Base-by-base conservation (phyloP, 2,888 invertebrate genomes). In the Troides helena region DNA sequence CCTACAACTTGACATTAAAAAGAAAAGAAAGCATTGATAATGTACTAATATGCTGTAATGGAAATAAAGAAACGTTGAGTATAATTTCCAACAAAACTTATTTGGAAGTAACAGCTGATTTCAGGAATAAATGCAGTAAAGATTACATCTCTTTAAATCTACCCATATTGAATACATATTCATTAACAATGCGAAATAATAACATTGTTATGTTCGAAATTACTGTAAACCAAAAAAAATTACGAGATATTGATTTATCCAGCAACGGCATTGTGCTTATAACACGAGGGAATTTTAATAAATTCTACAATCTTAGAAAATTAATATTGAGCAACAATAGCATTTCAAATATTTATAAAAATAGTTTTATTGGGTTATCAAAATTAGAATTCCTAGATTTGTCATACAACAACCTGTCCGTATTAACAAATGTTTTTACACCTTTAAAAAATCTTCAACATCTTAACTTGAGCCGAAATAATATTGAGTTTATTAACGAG, bases 391-490 rank as follows among this genome's bases (percentile, higher is more conserved):
- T 93, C 65, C 88, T 97, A 77, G 95, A 96, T 80, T 85, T 97
- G 67, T 95, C 96, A 59, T 93, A 94, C 80, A 97, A 97, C 83
- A 93, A 94, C 75, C 85, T 96, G 73, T 89, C 91, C 5, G 82
- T 83, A 46, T 80, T 96, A 71, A 90, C 93, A 50, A 94, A 94
- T 72, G 92, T 94, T 50, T 94, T 96, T 74, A 88, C 90, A 36
- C 93, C 94, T 6, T 84, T 95, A 63, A 90, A 89, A 74, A 94
- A 90, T 74, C 87, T 96, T 30, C 95, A 95, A 79, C 94, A 95
- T 78, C 89, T 96, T n/a, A 95, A 96, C 81, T 88, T 96, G 69
- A 95, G 96, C 78, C 93, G 94, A 69, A 96, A 96, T 81, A 92
- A 90, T 72, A 87, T 96, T 72, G 93, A 94, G 77, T 92, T 93